phyloP scores from a whole-genome alignment of 37 sponge, comb jelly and placozoan species.

The Geodia barretti region DNA sequence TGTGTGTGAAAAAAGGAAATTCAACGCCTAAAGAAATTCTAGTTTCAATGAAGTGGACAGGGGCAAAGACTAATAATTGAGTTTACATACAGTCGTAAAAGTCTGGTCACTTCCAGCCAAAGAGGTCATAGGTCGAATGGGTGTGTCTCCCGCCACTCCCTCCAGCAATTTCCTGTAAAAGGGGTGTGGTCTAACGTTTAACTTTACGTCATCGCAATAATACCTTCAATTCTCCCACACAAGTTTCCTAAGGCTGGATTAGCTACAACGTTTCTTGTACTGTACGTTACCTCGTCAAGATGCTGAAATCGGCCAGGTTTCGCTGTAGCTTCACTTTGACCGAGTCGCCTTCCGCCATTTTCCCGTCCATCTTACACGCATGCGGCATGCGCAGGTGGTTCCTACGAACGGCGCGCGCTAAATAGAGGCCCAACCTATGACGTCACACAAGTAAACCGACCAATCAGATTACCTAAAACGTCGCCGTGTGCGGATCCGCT shows the following conservation, averaged over 20 bases:
- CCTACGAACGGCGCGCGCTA: not conserved
- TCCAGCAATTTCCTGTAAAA: slow-evolving; percentile 11
- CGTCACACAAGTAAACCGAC: not conserved
- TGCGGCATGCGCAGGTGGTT: no score
- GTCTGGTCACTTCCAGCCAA: not conserved
- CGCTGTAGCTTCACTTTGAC: slow-evolving; percentile 47
- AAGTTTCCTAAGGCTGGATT: no score
- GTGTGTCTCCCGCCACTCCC: not conserved
- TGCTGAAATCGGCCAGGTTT: slow-evolving; percentile 38
- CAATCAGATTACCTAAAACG: slow-evolving; percentile 24
- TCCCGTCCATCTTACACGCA: not conserved
- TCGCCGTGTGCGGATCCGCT: slow-evolving; percentile 1
- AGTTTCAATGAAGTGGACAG: no score
- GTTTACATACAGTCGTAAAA: not conserved
- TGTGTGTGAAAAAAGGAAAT: no score
- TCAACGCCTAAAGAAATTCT: not conserved
- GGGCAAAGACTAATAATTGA: not conserved
- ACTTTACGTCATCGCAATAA: no score
- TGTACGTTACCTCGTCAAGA: slow-evolving; percentile 41
- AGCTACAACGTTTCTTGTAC: no score
- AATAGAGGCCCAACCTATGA: not conserved
- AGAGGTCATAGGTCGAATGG: not conserved
- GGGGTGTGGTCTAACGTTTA: not conserved
- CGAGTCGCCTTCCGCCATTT: slow-evolving; percentile 28
- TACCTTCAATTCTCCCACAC: no score